Base-by-base conservation (phyloP, 2,888 invertebrate species). In the Ichneumon xanthorius region DNA sequence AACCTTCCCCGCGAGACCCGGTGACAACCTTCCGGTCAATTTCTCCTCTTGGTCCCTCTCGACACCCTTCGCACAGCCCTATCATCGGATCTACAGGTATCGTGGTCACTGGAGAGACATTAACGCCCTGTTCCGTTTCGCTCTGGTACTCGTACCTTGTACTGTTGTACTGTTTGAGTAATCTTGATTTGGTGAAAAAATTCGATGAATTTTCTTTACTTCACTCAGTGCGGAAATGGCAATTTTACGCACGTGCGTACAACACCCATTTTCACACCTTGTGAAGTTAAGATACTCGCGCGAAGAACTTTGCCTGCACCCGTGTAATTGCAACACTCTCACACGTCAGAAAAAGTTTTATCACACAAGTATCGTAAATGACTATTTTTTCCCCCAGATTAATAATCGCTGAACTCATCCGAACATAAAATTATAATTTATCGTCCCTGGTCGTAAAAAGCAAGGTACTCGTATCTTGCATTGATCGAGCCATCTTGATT, bases 11-110 rank as follows among this genome's bases (percentile, higher is more conserved):
- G 85, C 86, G 90, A 91, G 89, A 89, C 87, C 86, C 86, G 85
- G 78, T 68, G 79, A 82, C 87, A 14, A 87, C 87, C 89, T 92
- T 92, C 89, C 91, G 84, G 85, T 89, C 91, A 89, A 92, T 92
- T 92, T 92, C 89, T 88, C 86, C 86, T 80, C 72, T 80, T 45
- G 75, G 78, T 45, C 81, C 70, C 6, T 50, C 70, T 68, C 72
- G 72, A 77, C 55, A 30, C 87, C 77, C 80, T 67, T 65, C 22
- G 40, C 40, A 55, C 19, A 65, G 48, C n/a, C 19, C 19, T 40
- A 16, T 72, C 63, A 45, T 65, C 71, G 63, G 82, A 88, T 87
- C 87, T 82, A 87, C 88, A 89, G 88, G 87, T 89, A 89, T 76
- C 48, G 14, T 67, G 55, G 68, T 40, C 61, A 33, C 63, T 33